Conservation (phyloP, 2,113 vertebrate genomes). For the Perca flavescens region DNA sequence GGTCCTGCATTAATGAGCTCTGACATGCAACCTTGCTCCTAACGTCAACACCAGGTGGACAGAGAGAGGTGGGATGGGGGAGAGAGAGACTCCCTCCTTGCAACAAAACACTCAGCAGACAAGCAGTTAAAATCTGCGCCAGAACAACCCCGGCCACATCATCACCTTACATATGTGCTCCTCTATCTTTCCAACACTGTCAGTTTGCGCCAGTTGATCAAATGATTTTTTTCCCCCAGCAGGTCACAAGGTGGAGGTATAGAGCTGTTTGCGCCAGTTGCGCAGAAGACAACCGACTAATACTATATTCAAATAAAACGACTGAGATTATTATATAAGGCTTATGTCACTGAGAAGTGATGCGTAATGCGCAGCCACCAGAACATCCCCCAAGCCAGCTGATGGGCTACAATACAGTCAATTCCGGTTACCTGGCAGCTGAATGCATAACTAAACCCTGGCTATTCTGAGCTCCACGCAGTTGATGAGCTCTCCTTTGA, state of each 20-base stretch:
- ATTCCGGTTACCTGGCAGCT: constrained; percentile 53
- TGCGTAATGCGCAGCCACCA: constrained; percentile 72
- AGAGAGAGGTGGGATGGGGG: constrained; percentile 4
- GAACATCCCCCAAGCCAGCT: constrained; percentile 51
- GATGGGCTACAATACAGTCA: constrained; percentile 40
- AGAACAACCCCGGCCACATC: constrained; percentile 55
- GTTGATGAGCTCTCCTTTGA: constrained; percentile 24
- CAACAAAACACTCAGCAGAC: constrained; percentile 7
- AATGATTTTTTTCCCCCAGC: background rate
- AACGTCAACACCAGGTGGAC: constrained; percentile 68
- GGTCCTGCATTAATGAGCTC: constrained; percentile 67
- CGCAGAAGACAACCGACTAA: constrained; percentile 35
- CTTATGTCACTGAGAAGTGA: constrained; percentile 71
- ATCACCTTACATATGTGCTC: constrained; percentile 56
- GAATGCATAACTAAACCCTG: constrained; percentile 27
- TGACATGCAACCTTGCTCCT: constrained; percentile 62
- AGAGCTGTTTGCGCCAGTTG: constrained; percentile 61
- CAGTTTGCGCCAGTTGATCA: constrained; percentile 30
- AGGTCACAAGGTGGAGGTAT: constrained; percentile 35
- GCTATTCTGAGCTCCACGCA: constrained; percentile 13
- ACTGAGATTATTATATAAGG: constrained; percentile 70
- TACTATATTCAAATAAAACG: constrained; percentile 56
- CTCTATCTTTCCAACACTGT: constrained; percentile 36
- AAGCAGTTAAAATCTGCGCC: constrained; percentile 46
- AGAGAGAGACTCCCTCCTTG: constrained; percentile 14